Conservation (phyloP, 1,140 invertebrate genomes). For the Rhagoletis pomonella region DNA sequence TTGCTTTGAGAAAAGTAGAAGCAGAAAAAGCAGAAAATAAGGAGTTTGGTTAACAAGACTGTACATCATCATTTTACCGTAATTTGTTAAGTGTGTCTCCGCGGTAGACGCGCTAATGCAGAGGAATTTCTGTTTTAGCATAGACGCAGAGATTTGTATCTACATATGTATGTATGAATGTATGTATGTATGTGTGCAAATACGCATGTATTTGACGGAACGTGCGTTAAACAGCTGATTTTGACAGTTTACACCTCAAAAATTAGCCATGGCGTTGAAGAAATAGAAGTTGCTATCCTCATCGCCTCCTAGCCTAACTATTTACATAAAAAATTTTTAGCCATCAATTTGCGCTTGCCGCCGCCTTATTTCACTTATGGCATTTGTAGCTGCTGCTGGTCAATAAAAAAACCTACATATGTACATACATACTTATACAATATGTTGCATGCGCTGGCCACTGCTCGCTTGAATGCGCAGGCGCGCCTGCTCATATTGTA, state of each 20-base stretch:
- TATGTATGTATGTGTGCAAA: background rate
- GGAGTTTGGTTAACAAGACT: constrained; percentile 23
- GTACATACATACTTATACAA: background rate
- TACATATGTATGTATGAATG: background rate
- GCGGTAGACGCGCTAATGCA: background rate
- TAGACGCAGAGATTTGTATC: too few relatives aligned
- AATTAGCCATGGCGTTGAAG: background rate
- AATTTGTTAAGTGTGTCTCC: constrained; percentile 17
- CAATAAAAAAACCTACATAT: background rate
- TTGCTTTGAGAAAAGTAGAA: background rate
- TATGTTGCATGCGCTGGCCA: background rate
- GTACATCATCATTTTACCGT: constrained; percentile 26
- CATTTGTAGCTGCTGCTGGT: background rate
- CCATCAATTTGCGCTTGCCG: background rate
- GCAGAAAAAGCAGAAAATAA: background rate
- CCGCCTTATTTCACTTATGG: background rate
- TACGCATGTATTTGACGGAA: too few relatives aligned
- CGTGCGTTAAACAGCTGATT: constrained; percentile 31
- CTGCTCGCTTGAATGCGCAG: constrained; percentile 24
- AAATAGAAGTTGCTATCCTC: background rate
- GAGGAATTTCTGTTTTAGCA: too few relatives aligned
- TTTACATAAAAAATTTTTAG: too few relatives aligned
- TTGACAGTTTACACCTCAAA: constrained; percentile 37
- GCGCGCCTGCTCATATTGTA: constrained; percentile 29
- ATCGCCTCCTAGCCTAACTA: background rate